phyloP scores from a whole-genome alignment of 2,113 vertebrate genomes.

The Cebidichthys violaceus region DNA sequence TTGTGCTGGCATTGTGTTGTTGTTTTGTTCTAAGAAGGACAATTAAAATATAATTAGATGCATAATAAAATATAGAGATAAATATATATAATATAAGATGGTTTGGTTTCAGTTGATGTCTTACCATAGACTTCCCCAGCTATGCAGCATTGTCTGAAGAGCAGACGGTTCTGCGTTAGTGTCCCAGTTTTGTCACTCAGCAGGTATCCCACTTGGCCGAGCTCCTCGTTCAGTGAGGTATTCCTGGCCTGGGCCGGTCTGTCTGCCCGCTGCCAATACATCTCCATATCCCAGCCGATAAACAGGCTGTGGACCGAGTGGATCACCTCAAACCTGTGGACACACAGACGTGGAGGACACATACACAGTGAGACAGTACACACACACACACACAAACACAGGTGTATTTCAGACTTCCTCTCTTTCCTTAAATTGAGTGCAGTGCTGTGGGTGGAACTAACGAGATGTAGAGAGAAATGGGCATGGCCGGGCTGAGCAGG shows the following conservation, averaged over 20 bases:
- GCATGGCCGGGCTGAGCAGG: slow-evolving; percentile 90
- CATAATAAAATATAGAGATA: not conserved
- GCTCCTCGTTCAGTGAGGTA: slow-evolving; percentile 90
- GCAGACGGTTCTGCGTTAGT: slow-evolving; percentile 92
- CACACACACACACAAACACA: not conserved
- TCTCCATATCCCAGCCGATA: slow-evolving; percentile 91
- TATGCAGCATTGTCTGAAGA: slow-evolving; percentile 94
- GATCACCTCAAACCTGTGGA: slow-evolving; percentile 88
- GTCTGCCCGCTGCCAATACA: slow-evolving; percentile 84
- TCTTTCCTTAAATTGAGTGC: not conserved
- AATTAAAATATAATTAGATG: not conserved
- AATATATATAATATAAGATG: not conserved
- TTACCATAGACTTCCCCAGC: slow-evolving; percentile 87
- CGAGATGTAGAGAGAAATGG: slow-evolving; percentile 93
- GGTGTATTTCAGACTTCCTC: not conserved
- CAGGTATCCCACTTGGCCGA: slow-evolving; percentile 93
- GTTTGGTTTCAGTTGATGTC: not conserved
- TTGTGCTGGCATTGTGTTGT: too few relatives aligned
- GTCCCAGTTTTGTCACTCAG: slow-evolving; percentile 98
- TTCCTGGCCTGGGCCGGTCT: slow-evolving; percentile 87
- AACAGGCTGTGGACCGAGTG: slow-evolving; percentile 91
- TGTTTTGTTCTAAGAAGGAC: not conserved
- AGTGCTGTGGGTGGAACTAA: slow-evolving; percentile 72
- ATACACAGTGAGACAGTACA: not conserved
- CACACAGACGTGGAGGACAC: slow-evolving; percentile 11